Percentiles rank a stretch among this genome's conserved stretches.
phyloP scores from a whole-genome alignment of 2,888 invertebrate genomes.

The Ferdinandea cuprea region DNA sequence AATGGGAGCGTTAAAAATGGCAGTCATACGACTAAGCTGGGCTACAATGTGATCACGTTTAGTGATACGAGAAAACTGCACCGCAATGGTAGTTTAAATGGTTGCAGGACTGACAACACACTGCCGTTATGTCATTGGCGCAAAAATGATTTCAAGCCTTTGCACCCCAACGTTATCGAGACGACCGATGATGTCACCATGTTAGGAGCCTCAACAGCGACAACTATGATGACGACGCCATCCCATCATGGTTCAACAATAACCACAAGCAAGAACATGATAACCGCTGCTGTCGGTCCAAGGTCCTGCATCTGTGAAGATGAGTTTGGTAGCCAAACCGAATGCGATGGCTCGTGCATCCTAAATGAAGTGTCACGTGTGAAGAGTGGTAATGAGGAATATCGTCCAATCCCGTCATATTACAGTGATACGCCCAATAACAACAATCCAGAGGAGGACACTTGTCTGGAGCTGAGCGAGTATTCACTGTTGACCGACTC shows the following conservation, averaged over 20 bases:
- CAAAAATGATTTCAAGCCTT: slow-evolving; percentile 79
- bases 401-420: slow-evolving; percentile 28
- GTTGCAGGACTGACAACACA: slow-evolving; percentile 37
- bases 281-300: slow-evolving; percentile 19
- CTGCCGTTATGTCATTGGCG: slow-evolving; percentile 78
- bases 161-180: slow-evolving; percentile 80
- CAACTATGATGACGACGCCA: slow-evolving; percentile 72
- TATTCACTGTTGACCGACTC: slow-evolving; percentile 37
- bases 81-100: slow-evolving; percentile 56
- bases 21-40: slow-evolving; percentile 56
- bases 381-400: slow-evolving; percentile 54
- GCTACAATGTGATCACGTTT: slow-evolving; percentile 66
- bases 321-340: slow-evolving; percentile 78
- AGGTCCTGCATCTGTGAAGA: slow-evolving; percentile 78
- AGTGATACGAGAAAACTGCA: slow-evolving; percentile 54
- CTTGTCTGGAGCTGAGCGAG: slow-evolving; percentile 55
- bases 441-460: slow-evolving; percentile 23
- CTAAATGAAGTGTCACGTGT: slow-evolving; percentile 79
- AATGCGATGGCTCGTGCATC: slow-evolving; percentile 80
- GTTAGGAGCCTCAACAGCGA: slow-evolving; percentile 32
- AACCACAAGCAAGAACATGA: slow-evolving; percentile 36
- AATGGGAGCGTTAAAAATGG: slow-evolving; percentile 70
- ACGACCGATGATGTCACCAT: slow-evolving; percentile 77
- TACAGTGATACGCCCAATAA: slow-evolving; percentile 28
- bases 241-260: slow-evolving; percentile 60